Evolutionary conservation across 2,113 vertebrate species (phyloP), one percentile per base, ranked within the genome.

Genomic region (Xiphias gladius): DNA sequence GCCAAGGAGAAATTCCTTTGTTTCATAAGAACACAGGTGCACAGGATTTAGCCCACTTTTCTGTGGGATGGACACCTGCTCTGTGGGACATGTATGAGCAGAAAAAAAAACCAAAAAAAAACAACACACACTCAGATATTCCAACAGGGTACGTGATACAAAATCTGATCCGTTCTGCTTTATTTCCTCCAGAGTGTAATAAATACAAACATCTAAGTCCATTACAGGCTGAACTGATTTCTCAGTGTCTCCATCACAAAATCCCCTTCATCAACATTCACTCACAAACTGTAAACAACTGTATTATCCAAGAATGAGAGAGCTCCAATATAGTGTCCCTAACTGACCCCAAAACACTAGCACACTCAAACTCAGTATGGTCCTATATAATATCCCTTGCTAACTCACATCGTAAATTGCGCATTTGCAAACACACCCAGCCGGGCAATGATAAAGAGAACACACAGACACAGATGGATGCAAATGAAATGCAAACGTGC

Each of bases 11-110:
- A 91, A 93, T 94, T 93, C 91, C 91, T 90, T 86, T 86, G 84
- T 83, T 92, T 92, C 84, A 89, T 81, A 85, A 88, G 81, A 83
- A 86, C 92, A 89, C 94, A 95, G 94, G 93, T 94, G 94, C 92
- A 92, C 82, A 57, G 93, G 94, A 93, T 94, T 95, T 93, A 94
- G 83, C 59, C 70, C 74, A 58, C 70, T 81, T 79, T 68, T 72
- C 85, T 82, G 62, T 81, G 87, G 77, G 80, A 89, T 46, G 26
- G 83, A 91, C 93, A 95, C 92, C 93, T 93, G 91, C 82, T 89
- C 83, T 48, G 70, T 67, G 30, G 75, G 80, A 88, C 26, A 62
- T 11, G 54, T n/a, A 75, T 43, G 83, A 80, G 85, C 76, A 87
- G 73, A 74, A 55, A 82, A 74, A 63, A 43, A 73, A 58, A 58